Conservation (phyloP, 2,797 vertebrate genomes). For the Acanthiza pusilla region DNA sequence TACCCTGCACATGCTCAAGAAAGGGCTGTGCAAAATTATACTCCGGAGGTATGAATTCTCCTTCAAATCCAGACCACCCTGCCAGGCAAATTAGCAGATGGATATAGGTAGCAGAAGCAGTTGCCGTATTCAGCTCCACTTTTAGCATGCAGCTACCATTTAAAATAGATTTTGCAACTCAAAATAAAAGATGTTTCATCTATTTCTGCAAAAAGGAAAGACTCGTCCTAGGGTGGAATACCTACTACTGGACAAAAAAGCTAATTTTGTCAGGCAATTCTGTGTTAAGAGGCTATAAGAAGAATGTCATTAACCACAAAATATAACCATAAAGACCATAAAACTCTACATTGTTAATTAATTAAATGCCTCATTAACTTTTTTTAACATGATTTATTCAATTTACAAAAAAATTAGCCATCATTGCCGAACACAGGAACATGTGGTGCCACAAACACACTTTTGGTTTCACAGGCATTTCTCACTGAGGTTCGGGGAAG, state of each 20-base stretch:
- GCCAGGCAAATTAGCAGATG: conserved; percentile 32
- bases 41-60: neutral
- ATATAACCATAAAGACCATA: conserved; percentile 78
- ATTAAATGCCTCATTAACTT: conserved; percentile 82
- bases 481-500: neutral
- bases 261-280: conserved; percentile 62
- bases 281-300: conserved; percentile 69
- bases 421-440: conserved; percentile 42
- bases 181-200: conserved; percentile 37
- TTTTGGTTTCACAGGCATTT: conserved; percentile 18
- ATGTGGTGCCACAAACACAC: conserved; percentile 44
- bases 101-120: conserved; percentile 37
- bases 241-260: conserved; percentile 55
- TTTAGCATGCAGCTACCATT: neutral
- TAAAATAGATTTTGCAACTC: conserved; percentile 41
- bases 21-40: conserved; percentile 6
- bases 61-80: conserved; percentile 33
- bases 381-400: conserved; percentile 78
- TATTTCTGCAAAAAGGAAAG: conserved; percentile 14
- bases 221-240: conserved; percentile 2
- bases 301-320: conserved; percentile 75
- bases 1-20: neutral
- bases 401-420: conserved; percentile 76
- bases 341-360: conserved; percentile 79
- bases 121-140: neutral